phyloP scores from a whole-genome alignment of 2,113 vertebrate genomes.

The Channa maculata region DNA sequence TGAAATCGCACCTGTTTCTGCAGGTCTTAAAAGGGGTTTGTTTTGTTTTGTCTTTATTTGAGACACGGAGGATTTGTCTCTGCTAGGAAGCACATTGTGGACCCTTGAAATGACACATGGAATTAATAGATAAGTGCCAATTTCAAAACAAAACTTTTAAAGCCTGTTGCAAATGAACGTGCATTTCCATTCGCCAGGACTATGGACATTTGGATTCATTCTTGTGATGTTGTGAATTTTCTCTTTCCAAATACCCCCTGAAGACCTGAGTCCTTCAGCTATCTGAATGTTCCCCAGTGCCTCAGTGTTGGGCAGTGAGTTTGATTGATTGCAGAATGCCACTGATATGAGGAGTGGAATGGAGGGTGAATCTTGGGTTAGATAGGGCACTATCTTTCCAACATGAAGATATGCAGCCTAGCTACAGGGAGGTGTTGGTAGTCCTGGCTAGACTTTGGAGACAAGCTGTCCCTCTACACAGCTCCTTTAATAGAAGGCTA shows the following conservation, averaged over 20 bases:
- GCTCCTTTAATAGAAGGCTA: conserved; percentile 66
- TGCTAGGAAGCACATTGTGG: neutral
- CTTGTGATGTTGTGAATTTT: neutral
- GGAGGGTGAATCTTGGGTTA: conserved; percentile 62
- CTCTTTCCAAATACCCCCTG: conserved; percentile 15
- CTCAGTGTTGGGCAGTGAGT: conserved; percentile 46
- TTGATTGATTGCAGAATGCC: conserved; percentile 63
- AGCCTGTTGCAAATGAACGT: neutral
- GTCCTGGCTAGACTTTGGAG: conserved; percentile 28
- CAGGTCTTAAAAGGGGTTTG: too few relatives aligned
- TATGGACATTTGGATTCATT: conserved; percentile 10
- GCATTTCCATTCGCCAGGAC: neutral
- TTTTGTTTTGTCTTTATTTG: neutral
- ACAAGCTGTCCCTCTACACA: conserved; percentile 29
- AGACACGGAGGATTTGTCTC: neutral
- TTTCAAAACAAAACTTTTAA: neutral
- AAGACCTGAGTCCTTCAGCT: conserved; percentile 2
- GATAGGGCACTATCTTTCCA: conserved; percentile 50
- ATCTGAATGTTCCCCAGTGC: conserved; percentile 16
- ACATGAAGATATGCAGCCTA: conserved; percentile 53
- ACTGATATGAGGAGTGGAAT: conserved; percentile 75
- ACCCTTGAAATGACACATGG: neutral
- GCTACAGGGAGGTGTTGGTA: conserved; percentile 61
- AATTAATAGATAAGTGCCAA: neutral
- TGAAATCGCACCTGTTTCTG: too few relatives aligned